Conservation (phyloP, 2,113 vertebrate species). For the Rhinoptilus africanus region DNA sequence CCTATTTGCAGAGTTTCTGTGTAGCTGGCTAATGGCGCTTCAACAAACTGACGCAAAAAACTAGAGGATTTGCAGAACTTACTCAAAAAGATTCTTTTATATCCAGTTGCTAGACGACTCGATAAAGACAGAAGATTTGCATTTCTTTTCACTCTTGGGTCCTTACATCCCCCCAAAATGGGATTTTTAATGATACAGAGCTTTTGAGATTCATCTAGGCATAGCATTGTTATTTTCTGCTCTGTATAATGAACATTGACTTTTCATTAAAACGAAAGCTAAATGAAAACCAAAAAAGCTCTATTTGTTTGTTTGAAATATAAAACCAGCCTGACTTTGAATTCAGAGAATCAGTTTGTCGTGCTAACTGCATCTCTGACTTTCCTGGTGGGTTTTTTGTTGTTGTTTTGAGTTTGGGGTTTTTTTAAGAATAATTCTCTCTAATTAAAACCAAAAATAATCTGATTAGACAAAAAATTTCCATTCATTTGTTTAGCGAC, state of each 20-base stretch:
- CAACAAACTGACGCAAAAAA: not conserved
- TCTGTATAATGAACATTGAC: not conserved
- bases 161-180: not conserved
- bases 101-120: not conserved
- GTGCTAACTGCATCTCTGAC: accelerated
- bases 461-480: not conserved
- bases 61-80: not conserved
- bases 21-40: not conserved
- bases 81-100: not conserved
- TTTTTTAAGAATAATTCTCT: too few species aligned
- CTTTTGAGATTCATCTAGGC: not conserved
- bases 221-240: not conserved
- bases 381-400: not conserved
- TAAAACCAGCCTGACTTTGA: not conserved
- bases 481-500: not conserved
- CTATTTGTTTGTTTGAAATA: not conserved
- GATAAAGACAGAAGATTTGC: not conserved
- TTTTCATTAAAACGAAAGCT: not conserved
- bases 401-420: too few species aligned
- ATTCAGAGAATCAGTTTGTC: not conserved
- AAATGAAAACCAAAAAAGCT: not conserved
- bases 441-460: not conserved
- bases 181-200: not conserved
- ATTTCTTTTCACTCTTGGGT: not conserved
- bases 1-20: not conserved